phyloP scores from a whole-genome alignment of 2,888 invertebrate genomes.

The Nephrotoma guestfalica region DNA sequence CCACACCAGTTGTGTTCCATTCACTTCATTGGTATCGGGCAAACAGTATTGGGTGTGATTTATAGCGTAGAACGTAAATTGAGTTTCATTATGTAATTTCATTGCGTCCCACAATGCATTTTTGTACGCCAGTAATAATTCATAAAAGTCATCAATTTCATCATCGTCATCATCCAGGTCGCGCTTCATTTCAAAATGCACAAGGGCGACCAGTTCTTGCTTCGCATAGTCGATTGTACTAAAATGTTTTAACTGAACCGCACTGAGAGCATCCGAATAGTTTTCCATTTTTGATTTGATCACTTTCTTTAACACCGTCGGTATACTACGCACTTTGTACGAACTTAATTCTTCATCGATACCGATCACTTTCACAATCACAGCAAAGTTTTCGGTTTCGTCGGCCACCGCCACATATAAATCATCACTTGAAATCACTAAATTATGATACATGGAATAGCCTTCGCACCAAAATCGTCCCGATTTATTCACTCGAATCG shows the following conservation, averaged over 20 bases:
- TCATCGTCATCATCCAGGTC: slow-evolving; percentile 13
- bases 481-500: background rate
- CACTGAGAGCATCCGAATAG: background rate
- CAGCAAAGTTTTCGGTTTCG: background rate
- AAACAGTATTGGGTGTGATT: slow-evolving; percentile 26
- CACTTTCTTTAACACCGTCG: background rate
- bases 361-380: background rate
- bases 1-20: background rate
- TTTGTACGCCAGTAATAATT: background rate
- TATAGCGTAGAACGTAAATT: slow-evolving; percentile 13
- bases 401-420: background rate
- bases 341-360: background rate
- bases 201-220: background rate
- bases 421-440: background rate
- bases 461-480: slow-evolving; percentile 54
- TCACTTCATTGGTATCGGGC: slow-evolving; percentile 13
- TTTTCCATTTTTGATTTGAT: background rate
- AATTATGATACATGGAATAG: slow-evolving; percentile 26
- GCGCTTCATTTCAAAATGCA: background rate
- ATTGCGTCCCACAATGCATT: background rate
- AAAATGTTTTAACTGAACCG: background rate
- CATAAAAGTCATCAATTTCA: slow-evolving; percentile 10
- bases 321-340: background rate
- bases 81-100: background rate
- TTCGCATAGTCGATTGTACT: background rate